Evolutionary conservation across 2,113 vertebrate species (phyloP), one percentile per base, ranked within the genome.

Genomic region (Sphyrna mokarran): DNA sequence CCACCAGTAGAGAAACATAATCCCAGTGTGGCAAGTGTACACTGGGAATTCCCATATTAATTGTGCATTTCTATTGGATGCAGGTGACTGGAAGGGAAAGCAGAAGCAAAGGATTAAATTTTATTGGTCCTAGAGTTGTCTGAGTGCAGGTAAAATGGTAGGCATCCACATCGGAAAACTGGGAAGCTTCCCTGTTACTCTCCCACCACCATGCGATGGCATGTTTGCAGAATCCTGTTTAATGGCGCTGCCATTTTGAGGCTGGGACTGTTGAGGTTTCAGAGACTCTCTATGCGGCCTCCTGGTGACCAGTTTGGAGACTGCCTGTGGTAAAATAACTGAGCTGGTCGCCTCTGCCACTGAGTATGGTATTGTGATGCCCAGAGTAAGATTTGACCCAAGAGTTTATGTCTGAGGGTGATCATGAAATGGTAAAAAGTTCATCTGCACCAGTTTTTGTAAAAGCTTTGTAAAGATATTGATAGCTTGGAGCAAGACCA

Each of bases 401-500:
- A 63, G 0, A 72, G 8, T 69, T 69, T 40, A 83, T 40, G 11
- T 83, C 7, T n/a, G 6, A 90, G 6, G 23, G 14, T n/a, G 58
- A 90, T 37, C 0, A n/a, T 8, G 58, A 61, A 90, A 63, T 29
- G 54, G 16, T 33, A 29, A 63, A n/a, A n/a, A 90, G n/a, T 16
- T 3, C 63, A 40, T 83, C 80, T 76, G 72, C 26, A 54, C 6
- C 43, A 3, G 43, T 54, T 54, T 54, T 63, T 90, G 58, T 4
- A n/a, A 61, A 90, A 90, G 87, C 29, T 61, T n/a, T 1, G 37
- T 83, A 40, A 43, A 5, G 80, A 63, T 90, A n/a, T 29, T 7
- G 58, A 61, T 90, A 18, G 26, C n/a, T 90, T 90, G 87, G 87
- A 90, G 58, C 61, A 90, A 90, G 8, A 90, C 87, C 54, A 90